Conservation (phyloP, 2,113 vertebrate species). For the Brienomyrus longianalis region DNA sequence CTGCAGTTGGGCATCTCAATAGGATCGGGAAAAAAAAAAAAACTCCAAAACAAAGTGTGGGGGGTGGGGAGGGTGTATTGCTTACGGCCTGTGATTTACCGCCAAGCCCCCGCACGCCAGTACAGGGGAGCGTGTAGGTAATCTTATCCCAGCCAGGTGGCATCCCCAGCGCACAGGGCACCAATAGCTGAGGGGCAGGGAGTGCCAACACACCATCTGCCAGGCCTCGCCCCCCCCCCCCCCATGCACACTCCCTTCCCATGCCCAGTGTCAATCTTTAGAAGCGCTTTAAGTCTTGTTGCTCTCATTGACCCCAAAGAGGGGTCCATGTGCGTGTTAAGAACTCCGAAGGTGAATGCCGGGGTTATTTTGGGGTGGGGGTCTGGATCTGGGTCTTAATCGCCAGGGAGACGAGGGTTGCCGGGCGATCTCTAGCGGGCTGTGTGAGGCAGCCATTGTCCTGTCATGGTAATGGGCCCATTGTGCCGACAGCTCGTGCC, state of each 20-base stretch:
- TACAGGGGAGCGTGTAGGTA: not conserved
- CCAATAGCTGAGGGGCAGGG: not conserved
- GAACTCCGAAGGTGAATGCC: not conserved
- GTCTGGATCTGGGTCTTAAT: not conserved
- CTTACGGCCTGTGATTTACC: not conserved
- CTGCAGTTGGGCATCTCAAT: not conserved
- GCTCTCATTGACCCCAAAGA: not conserved
- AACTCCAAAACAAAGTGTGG: not conserved
- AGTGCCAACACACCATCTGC: not conserved
- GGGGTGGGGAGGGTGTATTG: not conserved
- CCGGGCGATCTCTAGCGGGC: not conserved
- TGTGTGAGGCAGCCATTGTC: not conserved
- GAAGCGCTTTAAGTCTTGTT: not conserved
- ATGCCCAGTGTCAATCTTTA: not conserved
- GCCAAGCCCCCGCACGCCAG: not conserved
- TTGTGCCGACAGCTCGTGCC: not conserved
- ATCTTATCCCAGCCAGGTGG: slow-evolving; percentile 1
- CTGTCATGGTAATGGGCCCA: not conserved
- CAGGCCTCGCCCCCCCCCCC: not conserved
- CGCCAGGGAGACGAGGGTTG: not conserved
- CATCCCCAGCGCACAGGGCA: not conserved
- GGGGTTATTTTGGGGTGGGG: not conserved
- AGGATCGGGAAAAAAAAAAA: not conserved
- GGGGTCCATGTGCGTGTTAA: not conserved
- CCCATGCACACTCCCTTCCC: not conserved